Conservation (phyloP, 2,888 invertebrate species). For the Melitaea athalia region DNA sequence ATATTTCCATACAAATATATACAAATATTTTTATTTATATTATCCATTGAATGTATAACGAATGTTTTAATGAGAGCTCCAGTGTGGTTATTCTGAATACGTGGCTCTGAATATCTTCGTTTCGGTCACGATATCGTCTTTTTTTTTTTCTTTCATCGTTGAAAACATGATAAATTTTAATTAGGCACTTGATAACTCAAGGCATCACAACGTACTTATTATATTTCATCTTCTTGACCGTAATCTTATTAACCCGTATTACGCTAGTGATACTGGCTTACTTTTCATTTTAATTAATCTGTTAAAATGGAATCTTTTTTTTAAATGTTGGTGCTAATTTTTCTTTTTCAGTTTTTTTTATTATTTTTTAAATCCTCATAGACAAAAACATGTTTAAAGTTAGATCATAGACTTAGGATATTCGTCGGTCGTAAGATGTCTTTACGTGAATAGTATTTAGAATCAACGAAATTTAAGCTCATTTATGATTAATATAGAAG, state of each 20-base stretch:
- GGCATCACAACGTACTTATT: conserved; percentile 1
- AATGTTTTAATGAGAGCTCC: conserved; percentile 31
- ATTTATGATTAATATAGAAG: too few species aligned
- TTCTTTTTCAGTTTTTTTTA: too few species aligned
- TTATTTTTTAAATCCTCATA: too few species aligned
- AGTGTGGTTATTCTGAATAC: conserved; percentile 21
- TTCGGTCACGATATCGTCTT: conserved; percentile 24
- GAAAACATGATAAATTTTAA: conserved; percentile 29
- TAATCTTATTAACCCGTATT: conserved; percentile 11
- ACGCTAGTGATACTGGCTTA: neutral
- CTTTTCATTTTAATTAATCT: neutral
- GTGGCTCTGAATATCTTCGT: conserved; percentile 27
- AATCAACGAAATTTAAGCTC: too few species aligned
- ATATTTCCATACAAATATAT: conserved; percentile 10
- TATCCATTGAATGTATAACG: conserved; percentile 22
- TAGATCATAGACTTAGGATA: too few species aligned
- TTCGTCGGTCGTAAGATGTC: too few species aligned
- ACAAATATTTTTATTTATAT: conserved; percentile 8
- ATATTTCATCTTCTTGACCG: conserved; percentile 13
- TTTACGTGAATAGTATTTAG: too few species aligned
- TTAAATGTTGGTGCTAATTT: too few species aligned
- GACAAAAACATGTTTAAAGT: too few species aligned
- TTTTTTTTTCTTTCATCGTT: conserved; percentile 9
- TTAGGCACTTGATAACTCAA: conserved; percentile 27
- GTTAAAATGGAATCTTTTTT: neutral